phyloP scores from a whole-genome alignment of 2,113 vertebrate species.

The Mastomys natalensis region DNA sequence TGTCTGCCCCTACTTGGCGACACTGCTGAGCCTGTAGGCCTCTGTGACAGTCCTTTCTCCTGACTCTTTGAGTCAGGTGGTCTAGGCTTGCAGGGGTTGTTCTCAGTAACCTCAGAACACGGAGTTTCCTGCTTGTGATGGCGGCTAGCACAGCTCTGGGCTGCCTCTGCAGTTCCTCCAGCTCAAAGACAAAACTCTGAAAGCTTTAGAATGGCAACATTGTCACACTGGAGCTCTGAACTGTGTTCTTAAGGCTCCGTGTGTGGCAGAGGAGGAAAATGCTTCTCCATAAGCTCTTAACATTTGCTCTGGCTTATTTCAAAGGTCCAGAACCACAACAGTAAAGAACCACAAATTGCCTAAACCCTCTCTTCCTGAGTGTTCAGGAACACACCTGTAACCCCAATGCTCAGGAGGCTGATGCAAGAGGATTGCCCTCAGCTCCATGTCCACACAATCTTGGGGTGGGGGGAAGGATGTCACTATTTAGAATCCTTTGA shows the following conservation, averaged over 20 bases:
- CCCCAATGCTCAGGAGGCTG: neutral
- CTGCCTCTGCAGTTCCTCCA: accelerated
- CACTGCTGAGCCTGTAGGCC: accelerated
- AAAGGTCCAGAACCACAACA: neutral
- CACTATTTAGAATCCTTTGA: neutral
- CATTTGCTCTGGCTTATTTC: neutral
- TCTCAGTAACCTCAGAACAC: neutral
- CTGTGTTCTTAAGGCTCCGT: neutral
- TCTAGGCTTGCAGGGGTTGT: neutral
- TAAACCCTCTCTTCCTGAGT: neutral
- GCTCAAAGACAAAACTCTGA: neutral
- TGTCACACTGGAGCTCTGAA: accelerated
- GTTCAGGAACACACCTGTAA: neutral
- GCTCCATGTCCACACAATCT: too few species aligned
- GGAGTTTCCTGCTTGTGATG: accelerated
- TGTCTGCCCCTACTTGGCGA: neutral
- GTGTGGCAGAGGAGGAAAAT: neutral
- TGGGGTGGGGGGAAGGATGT: too few species aligned
- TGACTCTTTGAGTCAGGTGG: accelerated
- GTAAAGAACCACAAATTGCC: neutral
- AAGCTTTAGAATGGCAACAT: neutral
- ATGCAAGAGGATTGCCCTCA: neutral
- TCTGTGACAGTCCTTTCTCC: accelerated
- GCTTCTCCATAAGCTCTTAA: neutral
- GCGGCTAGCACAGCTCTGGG: neutral